phyloP scores from a whole-genome alignment of 1,140 invertebrate genomes.

The Bombus sibiricus region DNA sequence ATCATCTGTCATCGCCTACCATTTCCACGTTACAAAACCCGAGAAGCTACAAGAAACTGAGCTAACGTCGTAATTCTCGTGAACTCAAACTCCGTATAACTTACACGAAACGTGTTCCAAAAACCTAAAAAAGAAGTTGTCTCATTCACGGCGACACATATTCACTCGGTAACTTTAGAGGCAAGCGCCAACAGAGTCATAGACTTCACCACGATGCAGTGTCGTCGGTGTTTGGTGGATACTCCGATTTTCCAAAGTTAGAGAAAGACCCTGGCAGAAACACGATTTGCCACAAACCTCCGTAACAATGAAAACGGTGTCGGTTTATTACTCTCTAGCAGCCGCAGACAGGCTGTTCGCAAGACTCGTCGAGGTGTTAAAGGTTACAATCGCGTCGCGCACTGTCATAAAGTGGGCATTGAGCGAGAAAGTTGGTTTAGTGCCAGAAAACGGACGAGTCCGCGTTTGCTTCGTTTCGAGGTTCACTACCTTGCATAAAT shows the following conservation, averaged over 20 bases:
- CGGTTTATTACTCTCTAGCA: not conserved
- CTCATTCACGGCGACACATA: not conserved
- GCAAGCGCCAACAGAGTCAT: not conserved
- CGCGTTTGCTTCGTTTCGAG: not conserved
- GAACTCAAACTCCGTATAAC: not conserved
- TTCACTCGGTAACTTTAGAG: not conserved
- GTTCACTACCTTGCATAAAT: not conserved
- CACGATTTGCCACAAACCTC: not conserved
- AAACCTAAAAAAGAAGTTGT: not conserved
- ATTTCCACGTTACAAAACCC: not conserved
- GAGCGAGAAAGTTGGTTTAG: conserved; percentile 73
- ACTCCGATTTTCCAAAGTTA: not conserved
- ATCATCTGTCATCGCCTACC: not conserved
- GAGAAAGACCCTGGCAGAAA: too few relatives aligned
- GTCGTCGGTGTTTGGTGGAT: not conserved
- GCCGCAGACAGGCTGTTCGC: not conserved
- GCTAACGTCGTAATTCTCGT: not conserved
- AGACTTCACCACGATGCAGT: not conserved
- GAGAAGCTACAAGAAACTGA: not conserved
- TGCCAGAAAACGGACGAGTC: conserved; percentile 65
- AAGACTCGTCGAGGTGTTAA: conserved; percentile 26
- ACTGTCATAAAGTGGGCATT: conserved; percentile 64
- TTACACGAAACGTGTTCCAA: not conserved
- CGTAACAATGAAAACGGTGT: conserved; percentile 1
- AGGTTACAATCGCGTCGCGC: conserved; percentile 36